Base-by-base conservation (phyloP, 2,113 vertebrate genomes). In the Anas platyrhynchos region DNA sequence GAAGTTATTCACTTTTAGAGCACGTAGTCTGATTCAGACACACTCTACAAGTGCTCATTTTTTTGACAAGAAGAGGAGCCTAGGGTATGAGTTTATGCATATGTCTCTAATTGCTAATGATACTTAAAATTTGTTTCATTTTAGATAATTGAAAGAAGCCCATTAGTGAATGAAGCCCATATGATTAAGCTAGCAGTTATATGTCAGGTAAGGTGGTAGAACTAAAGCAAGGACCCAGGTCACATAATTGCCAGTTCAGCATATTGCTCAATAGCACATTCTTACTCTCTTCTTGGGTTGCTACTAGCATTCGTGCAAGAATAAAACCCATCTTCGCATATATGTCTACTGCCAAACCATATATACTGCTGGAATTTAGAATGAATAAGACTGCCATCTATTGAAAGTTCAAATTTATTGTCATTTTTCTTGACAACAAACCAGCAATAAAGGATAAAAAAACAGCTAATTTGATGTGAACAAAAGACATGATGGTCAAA, bases 371-470 rank as follows among this genome's bases (percentile, higher is more conserved):
- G 29, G 3, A 69, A 50, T 59, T 69, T 54, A 26, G 55, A 48
- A 66, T 58, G 27, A 78, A 41, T 61, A 75, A 71, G 44, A 27
- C n/a, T 69, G 44, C 22, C 62, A 66, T n/a, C 38, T 79, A 55
- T 20, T 79, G 67, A 75, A 89, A 69, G 67, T 63, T 32, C 59
- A 86, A 41, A 1, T 1, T 68, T 68, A 65, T 4, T 12, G 17
- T 69, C 17, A 48, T 92, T 86, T 22, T 54, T 74, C 36, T 52
- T 52, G 31, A 43, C 26, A 48, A 4, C 14, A 52, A 23, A 11
- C 2, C 0, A 0, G 4, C 41, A 63, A 38, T 23, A 48, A 3
- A 25, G 32, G 21, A 73, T 34, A 0, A 0, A 56, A 65, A 71
- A 73, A 13, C 38, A 63, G 12, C 6, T 82, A 16, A 29, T 41